phyloP scores from a whole-genome alignment of 2,888 invertebrate genomes.

The Meta bourneti region DNA sequence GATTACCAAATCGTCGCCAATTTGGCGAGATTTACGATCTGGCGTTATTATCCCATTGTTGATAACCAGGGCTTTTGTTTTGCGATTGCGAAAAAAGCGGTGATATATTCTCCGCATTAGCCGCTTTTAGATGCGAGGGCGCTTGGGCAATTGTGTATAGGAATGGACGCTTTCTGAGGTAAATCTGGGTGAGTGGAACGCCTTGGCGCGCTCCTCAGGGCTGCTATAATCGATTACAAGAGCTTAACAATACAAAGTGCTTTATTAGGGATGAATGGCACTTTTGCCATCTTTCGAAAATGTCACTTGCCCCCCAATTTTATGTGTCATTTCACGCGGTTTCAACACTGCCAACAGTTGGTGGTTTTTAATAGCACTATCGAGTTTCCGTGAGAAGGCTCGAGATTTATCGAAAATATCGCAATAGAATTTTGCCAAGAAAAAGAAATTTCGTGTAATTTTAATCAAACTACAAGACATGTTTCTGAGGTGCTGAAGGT shows the following conservation, averaged over 20 bases:
- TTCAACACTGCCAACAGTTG: too few species aligned
- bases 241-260: constrained; percentile 1
- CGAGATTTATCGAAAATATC: too few species aligned
- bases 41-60: constrained; percentile 55
- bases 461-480: too few species aligned
- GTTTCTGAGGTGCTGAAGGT: too few species aligned
- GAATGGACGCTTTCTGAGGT: not conserved
- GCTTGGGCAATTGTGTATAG: constrained; percentile 7
- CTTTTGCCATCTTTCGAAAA: not conserved
- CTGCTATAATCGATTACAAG: constrained; percentile 1
- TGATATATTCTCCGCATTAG: constrained; percentile 46
- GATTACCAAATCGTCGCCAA: constrained; percentile 76
- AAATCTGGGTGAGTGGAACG: constrained; percentile 24
- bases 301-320: not conserved
- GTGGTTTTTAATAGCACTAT: too few species aligned
- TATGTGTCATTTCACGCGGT: not conserved
- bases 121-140: not conserved
- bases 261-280: not conserved
- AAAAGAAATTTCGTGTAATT: too few species aligned
- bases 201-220: not conserved
- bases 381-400: too few species aligned
- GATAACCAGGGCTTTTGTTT: constrained; percentile 59
- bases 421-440: too few species aligned
- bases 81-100: constrained; percentile 50
- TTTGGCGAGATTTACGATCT: constrained; percentile 72